Evolutionary conservation across 2,797 vertebrate species (phyloP).

Genomic region (Danio tinwini): DNA sequence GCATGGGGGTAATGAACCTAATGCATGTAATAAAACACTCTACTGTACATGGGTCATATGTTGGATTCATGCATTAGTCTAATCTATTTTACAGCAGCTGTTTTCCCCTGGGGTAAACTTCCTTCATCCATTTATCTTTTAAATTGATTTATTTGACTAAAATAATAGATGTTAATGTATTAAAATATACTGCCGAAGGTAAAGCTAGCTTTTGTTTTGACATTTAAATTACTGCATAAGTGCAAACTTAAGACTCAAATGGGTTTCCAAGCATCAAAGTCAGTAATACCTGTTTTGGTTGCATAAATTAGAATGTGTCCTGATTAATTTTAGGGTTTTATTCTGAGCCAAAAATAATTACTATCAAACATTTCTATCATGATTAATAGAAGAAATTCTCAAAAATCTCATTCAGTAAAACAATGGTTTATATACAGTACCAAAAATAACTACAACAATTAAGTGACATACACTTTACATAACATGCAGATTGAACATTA

Average conservation of each 20-base stretch:
- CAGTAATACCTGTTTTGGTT: too few species aligned
- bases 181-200: conserved; percentile 56
- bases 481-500: too few species aligned
- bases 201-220: conserved; percentile 95
- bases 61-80: conserved; percentile 27
- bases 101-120: conserved; percentile 15
- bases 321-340: too few species aligned
- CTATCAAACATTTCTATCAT: too few species aligned
- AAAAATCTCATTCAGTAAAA: too few species aligned
- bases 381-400: too few species aligned
- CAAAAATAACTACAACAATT: too few species aligned
- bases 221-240: conserved; percentile 26
- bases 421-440: too few species aligned
- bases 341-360: too few species aligned
- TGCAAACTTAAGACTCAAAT: neutral
- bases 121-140: conserved; percentile 36
- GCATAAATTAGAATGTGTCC: too few species aligned
- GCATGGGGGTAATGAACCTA: conserved; percentile 11
- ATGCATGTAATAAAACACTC: conserved; percentile 28
- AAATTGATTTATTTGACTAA: conserved; percentile 35
- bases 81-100: conserved; percentile 30
- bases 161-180: conserved; percentile 22
- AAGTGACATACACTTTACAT: too few species aligned
- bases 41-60: conserved; percentile 2
- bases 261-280: too few species aligned